Evolutionary conservation across 2,113 vertebrate species (phyloP).

Genomic region (Microtus richardsoni): DNA sequence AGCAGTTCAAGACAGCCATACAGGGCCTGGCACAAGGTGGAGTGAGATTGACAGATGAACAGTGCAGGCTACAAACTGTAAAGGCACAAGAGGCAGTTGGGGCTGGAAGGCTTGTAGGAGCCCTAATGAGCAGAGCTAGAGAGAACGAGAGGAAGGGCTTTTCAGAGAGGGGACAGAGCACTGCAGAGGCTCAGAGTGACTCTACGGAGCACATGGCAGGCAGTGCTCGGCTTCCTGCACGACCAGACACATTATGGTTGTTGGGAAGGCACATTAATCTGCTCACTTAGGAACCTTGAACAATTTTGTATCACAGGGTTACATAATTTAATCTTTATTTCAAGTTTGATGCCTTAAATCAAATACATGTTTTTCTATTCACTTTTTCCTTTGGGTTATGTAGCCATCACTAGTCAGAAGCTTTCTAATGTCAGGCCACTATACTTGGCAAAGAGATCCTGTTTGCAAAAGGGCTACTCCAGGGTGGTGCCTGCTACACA

Average conservation of each 20-base stretch:
- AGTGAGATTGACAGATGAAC: conserved; percentile 56
- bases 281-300: not conserved
- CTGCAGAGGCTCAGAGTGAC: not conserved
- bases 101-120: not conserved
- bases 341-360: conserved; percentile 27
- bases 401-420: not conserved
- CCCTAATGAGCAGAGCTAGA: not conserved
- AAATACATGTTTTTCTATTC: not conserved
- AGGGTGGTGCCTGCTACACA: not conserved
- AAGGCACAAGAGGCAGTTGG: not conserved
- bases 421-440: not conserved
- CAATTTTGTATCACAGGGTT: not conserved
- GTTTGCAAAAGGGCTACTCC: not conserved
- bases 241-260: not conserved
- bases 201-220: not conserved
- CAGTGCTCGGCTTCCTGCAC: not conserved
- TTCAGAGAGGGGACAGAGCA: not conserved
- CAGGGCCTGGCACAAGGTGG: conserved; percentile 8
- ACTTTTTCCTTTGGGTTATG: not conserved
- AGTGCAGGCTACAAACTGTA: not conserved
- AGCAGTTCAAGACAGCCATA: conserved; percentile 46
- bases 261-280: not conserved
- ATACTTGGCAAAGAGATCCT: not conserved
- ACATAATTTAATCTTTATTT: conserved; percentile 12
- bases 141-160: not conserved